Percentiles rank a stretch among this genome's conserved stretches.
Evolutionary conservation across 2,888 invertebrate species (phyloP).

Genomic region (Dicyrtomina minuta): DNA sequence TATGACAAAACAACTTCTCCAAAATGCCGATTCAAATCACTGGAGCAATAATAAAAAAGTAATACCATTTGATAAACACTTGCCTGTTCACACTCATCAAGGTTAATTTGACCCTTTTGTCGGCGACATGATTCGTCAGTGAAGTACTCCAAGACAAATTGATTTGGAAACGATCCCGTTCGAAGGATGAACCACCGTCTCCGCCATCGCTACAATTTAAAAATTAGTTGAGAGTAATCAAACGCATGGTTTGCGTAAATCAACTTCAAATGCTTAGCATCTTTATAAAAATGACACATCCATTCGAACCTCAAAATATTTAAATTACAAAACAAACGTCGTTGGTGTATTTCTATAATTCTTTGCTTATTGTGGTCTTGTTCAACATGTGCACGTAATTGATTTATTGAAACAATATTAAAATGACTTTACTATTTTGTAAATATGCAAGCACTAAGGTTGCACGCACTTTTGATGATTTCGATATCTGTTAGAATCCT

Average conservation of each 20-base stretch:
- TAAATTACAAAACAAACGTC: not conserved
- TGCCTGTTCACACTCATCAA: constrained; percentile 95
- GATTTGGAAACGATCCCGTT: constrained; percentile 87
- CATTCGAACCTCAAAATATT: not conserved
- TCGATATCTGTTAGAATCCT: too few relatives aligned
- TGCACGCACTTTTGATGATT: too few relatives aligned
- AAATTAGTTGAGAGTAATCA: not conserved
- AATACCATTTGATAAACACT: not conserved
- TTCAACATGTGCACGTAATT: too few relatives aligned
- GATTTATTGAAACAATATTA: too few relatives aligned
- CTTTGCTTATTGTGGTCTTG: too few relatives aligned
- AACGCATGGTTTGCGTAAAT: too few relatives aligned
- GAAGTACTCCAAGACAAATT: constrained; percentile 91
- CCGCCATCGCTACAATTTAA: constrained; percentile 79
- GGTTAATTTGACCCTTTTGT: constrained; percentile 84
- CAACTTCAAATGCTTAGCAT: too few relatives aligned
- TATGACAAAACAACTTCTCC: not conserved
- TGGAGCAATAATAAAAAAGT: too few relatives aligned
- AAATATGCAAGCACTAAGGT: too few relatives aligned
- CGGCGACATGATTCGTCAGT: constrained; percentile 82
- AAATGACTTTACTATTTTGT: too few relatives aligned
- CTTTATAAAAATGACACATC: not conserved
- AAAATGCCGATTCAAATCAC: too few relatives aligned
- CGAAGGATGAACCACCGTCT: constrained; percentile 90
- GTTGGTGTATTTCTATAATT: too few relatives aligned